Percentiles rank a stretch among this genome's conserved stretches.
Conservation (phyloP, 2,797 vertebrate species). For the Enteromius argenteus region DNA sequence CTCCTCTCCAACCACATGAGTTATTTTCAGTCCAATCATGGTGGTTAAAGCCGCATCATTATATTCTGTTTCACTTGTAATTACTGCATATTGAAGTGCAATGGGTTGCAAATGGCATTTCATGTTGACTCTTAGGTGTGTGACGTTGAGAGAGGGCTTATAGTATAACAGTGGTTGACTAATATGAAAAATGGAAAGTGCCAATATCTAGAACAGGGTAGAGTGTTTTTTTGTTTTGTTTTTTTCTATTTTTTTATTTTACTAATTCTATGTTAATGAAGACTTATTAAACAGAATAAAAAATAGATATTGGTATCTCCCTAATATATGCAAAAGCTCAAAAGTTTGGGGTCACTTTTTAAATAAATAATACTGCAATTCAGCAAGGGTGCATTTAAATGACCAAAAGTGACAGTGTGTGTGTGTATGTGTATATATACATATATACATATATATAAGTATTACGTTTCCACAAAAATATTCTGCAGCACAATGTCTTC, state of each 20-base stretch:
- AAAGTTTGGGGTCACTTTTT: background rate
- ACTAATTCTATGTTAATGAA: background rate
- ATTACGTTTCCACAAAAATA: background rate
- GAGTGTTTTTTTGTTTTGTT: background rate
- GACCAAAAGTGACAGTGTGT: background rate
- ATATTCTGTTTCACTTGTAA: background rate
- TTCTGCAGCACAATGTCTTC: background rate
- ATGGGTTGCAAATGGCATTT: background rate
- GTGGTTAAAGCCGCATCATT: background rate
- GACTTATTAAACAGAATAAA: background rate
- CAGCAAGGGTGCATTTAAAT: background rate
- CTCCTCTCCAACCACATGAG: background rate
- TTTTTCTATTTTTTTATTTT: background rate
- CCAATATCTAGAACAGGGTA: slow-evolving; percentile 2
- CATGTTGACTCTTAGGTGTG: background rate
- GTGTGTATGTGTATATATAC: background rate
- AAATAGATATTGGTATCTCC: background rate
- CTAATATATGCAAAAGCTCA: background rate
- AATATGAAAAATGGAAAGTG: background rate
- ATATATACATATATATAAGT: background rate
- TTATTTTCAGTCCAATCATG: background rate
- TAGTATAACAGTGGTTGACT: background rate
- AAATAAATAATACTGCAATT: background rate
- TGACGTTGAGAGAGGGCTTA: background rate
- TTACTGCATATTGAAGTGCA: background rate